Conservation (phyloP, 2,113 vertebrate genomes). For the Dipodomys spectabilis region DNA sequence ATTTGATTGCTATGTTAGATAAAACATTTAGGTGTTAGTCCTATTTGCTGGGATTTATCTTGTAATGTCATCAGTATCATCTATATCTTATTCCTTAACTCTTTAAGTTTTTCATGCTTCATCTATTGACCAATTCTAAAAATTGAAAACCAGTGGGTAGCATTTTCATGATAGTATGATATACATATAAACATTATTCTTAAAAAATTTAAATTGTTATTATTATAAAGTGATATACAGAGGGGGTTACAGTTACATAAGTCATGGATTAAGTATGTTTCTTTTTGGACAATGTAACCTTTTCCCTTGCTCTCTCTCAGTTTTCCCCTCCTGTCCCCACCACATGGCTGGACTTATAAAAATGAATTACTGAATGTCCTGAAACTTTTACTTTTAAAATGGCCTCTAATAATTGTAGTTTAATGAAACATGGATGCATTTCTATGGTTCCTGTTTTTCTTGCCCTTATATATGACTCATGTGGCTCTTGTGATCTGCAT, state of each 20-base stretch:
- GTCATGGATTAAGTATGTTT: too few relatives aligned
- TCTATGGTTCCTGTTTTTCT: not conserved
- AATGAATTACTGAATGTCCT: not conserved
- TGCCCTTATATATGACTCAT: not conserved
- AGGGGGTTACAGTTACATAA: too few relatives aligned
- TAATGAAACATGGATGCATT: not conserved
- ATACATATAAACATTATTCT: constrained; percentile 33
- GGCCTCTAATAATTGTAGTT: not conserved
- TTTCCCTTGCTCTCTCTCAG: too few relatives aligned
- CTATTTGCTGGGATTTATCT: constrained; percentile 10
- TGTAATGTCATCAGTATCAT: not conserved
- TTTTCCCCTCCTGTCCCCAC: too few relatives aligned
- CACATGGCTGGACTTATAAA: not conserved
- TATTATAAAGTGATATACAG: too few relatives aligned
- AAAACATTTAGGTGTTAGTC: not conserved
- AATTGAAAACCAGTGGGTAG: constrained; percentile 33
- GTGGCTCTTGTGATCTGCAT: not conserved
- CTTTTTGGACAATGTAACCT: too few relatives aligned
- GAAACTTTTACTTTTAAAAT: constrained; percentile 2
- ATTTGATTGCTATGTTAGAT: not conserved
- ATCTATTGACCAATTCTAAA: constrained; percentile 28
- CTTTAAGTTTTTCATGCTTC: not conserved
- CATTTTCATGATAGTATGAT: not conserved
- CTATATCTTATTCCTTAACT: not conserved
- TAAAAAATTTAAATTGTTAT: not conserved